Percentiles rank a stretch among this genome's conserved stretches.
These are phyloP conservation scores for Poeciliopsis prolifica DNA, from an alignment of 2,113 vertebrate species.

Conservation along the genomic window DNA sequence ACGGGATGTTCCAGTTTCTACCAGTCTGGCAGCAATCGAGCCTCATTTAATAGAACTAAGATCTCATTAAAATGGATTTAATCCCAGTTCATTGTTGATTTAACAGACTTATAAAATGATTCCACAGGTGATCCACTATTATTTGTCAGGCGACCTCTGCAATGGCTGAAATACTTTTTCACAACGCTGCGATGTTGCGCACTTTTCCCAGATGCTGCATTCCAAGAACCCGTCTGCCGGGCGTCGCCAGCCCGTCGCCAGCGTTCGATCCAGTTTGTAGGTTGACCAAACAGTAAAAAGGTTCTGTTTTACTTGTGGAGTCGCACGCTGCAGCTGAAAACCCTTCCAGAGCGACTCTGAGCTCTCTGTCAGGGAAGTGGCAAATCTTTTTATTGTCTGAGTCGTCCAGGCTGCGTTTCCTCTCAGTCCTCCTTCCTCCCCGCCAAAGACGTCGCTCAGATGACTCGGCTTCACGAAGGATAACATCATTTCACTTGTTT, in stretches of 20 bases:
- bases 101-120: background rate
- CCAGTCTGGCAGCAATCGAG: background rate
- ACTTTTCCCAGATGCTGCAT: too few species aligned
- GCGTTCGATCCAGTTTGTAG: background rate
- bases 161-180: too few species aligned
- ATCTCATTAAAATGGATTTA: too few species aligned
- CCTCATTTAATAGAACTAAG: too few species aligned
- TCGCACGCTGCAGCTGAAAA: background rate
- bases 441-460: background rate
- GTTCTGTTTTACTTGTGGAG: background rate
- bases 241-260: too few species aligned
- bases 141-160: too few species aligned
- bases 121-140: too few species aligned
- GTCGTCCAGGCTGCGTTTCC: background rate
- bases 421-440: background rate
- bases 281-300: background rate
- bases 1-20: background rate
- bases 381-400: background rate
- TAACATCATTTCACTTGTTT: conserved; percentile 1
- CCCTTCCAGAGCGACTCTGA: background rate
- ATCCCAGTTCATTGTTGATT: background rate
- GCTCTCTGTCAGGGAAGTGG: background rate
- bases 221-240: too few species aligned
- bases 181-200: too few species aligned
- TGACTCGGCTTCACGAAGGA: background rate